phyloP scores from a whole-genome alignment of 2,113 vertebrate genomes.

The Petroica traversi region DNA sequence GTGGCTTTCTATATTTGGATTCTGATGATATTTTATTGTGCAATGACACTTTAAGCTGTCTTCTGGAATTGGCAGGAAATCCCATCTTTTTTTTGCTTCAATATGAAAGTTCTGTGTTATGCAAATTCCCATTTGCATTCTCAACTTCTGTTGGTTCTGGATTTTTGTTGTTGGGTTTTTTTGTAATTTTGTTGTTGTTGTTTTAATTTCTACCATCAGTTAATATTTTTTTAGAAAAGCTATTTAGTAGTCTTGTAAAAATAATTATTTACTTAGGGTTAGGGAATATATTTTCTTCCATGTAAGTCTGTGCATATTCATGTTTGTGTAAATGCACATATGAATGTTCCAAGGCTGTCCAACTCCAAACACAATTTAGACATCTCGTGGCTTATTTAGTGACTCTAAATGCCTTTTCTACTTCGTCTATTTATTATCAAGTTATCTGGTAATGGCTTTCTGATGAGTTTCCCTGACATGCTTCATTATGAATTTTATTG shows the following conservation, averaged over 20 bases:
- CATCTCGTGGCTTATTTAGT: not conserved
- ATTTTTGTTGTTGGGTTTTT: not conserved
- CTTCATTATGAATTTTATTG: not conserved
- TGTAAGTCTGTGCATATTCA: rapidly evolving
- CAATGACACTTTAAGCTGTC: not conserved
- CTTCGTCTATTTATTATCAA: not conserved
- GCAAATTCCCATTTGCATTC: not conserved
- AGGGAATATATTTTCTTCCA: not conserved
- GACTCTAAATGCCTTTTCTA: not conserved
- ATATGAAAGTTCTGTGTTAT: not conserved
- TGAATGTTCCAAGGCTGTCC: not conserved
- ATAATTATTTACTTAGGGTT: not conserved
- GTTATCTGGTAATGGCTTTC: not conserved
- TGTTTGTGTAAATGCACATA: not conserved
- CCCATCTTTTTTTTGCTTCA: not conserved
- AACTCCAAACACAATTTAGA: not conserved
- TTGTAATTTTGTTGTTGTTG: not conserved
- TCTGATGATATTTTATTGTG: not conserved
- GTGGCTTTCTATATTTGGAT: not conserved
- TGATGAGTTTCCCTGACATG: not conserved
- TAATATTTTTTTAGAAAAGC: not conserved
- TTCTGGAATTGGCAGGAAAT: not conserved
- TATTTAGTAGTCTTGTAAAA: not conserved
- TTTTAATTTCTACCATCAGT: not conserved
- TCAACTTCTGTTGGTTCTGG: not conserved